These are phyloP conservation scores for Laterallus jamaicensis DNA, from an alignment of 2,113 vertebrate genomes.

Conservation along the genomic window DNA sequence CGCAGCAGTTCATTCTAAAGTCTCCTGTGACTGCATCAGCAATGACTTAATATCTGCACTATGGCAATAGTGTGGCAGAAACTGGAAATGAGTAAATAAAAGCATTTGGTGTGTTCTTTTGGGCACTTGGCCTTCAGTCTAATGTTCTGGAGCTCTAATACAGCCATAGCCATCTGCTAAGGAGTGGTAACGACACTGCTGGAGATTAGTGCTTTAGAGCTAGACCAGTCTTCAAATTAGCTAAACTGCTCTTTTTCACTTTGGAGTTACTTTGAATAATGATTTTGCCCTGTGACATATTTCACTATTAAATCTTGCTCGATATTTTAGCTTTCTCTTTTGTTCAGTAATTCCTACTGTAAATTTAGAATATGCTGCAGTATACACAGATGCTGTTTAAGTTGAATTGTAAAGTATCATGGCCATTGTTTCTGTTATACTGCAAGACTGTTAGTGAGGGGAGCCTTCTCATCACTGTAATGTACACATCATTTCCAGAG, in stretches of 20 bases:
- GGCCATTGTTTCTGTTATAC: background rate
- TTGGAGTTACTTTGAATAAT: background rate
- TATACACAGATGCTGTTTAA: background rate
- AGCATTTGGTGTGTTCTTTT: slow-evolving; percentile 26
- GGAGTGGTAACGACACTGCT: background rate
- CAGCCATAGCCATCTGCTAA: slow-evolving; percentile 18
- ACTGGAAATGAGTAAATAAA: slow-evolving; percentile 51
- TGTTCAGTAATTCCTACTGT: background rate
- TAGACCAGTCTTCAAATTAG: background rate
- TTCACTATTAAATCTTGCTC: slow-evolving; percentile 2
- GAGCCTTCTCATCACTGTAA: background rate
- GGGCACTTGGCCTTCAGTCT: slow-evolving; percentile 16
- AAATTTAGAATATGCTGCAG: background rate
- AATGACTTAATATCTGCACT: slow-evolving; percentile 31
- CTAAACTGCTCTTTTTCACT: slow-evolving; percentile 27
- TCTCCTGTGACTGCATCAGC: slow-evolving; percentile 14
- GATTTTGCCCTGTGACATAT: slow-evolving; percentile 5
- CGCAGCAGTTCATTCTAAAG: background rate
- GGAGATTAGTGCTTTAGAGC: background rate
- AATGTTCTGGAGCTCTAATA: slow-evolving; percentile 32
- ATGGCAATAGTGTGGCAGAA: slow-evolving; percentile 43
- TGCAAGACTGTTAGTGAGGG: background rate
- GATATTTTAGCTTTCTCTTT: slow-evolving; percentile 11
- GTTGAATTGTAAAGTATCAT: background rate
- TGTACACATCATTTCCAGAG: background rate